Conservation (phyloP, 2,888 invertebrate genomes). For the Catocala nupta region DNA sequence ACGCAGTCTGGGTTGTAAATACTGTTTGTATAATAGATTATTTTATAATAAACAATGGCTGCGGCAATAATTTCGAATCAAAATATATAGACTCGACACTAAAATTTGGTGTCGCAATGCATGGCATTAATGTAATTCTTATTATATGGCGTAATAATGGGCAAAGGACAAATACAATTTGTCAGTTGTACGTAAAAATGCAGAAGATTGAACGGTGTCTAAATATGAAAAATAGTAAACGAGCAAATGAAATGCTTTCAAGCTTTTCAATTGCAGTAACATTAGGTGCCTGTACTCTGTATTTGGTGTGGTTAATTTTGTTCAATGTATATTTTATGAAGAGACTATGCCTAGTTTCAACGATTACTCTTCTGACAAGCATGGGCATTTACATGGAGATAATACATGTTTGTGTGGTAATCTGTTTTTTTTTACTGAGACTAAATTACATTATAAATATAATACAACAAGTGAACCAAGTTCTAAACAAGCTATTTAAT, state of each 20-base stretch:
- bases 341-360: slow-evolving; percentile 49
- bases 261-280: slow-evolving; percentile 25
- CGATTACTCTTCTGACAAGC: slow-evolving; percentile 42
- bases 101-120: slow-evolving; percentile 55
- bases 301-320: slow-evolving; percentile 40
- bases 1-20: slow-evolving; percentile 55
- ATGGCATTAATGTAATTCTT: slow-evolving; percentile 47
- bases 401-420: slow-evolving; percentile 52
- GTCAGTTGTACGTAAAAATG: slow-evolving; percentile 69
- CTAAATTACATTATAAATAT: slow-evolving; percentile 58
- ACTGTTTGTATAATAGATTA: slow-evolving; percentile 45
- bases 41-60: slow-evolving; percentile 47
- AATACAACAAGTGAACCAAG: slow-evolving; percentile 37
- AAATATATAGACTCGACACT: slow-evolving; percentile 52
- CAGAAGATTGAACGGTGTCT: slow-evolving; percentile 69
- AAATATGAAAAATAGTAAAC: slow-evolving; percentile 51
- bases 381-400: slow-evolving; percentile 56
- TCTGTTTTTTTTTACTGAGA: slow-evolving; percentile 56
- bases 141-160: slow-evolving; percentile 57
- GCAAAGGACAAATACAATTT: slow-evolving; percentile 40
- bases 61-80: slow-evolving; percentile 46
- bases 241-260: slow-evolving; percentile 51
- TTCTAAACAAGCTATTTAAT: not conserved
- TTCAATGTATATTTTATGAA: slow-evolving; percentile 51
- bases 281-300: slow-evolving; percentile 15